Conservation (phyloP, 2,797 vertebrate species). For the Tarsius wallacei region DNA sequence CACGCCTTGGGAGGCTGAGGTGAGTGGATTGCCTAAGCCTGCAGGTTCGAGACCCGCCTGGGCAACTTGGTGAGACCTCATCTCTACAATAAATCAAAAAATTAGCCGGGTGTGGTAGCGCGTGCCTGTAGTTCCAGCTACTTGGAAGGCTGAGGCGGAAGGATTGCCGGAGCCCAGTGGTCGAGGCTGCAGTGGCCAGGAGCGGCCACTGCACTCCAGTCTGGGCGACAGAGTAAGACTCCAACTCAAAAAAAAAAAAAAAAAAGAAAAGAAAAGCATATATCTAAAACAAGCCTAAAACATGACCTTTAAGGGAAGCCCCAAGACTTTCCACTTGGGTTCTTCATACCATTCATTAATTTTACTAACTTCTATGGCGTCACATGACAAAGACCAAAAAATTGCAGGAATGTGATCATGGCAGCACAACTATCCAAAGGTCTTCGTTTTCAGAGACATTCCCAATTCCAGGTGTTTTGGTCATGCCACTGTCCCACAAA, state of each 20-base stretch:
- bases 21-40: not conserved
- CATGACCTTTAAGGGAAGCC: not conserved
- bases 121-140: not conserved
- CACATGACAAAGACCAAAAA: conserved; percentile 52
- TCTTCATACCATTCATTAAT: not conserved
- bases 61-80: not conserved
- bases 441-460: conserved; percentile 49
- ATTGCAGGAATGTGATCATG: not conserved
- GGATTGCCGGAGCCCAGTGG: not conserved
- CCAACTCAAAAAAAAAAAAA: not conserved
- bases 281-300: conserved; percentile 55
- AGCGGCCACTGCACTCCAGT: not conserved
- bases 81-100: not conserved
- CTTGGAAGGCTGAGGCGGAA: not conserved
- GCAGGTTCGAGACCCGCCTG: not conserved
- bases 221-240: not conserved
- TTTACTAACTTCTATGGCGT: not conserved
- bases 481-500: not conserved
- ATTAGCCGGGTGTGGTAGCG: not conserved
- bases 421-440: not conserved
- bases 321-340: conserved; percentile 43
- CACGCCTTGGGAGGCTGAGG: not conserved
- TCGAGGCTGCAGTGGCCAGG: not conserved
- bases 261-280: not conserved
- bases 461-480: conserved; percentile 9